Evolutionary conservation across 2,113 vertebrate species (phyloP), one percentile per base, ranked within the genome.

Genomic region (Prionailurus viverrinus): DNA sequence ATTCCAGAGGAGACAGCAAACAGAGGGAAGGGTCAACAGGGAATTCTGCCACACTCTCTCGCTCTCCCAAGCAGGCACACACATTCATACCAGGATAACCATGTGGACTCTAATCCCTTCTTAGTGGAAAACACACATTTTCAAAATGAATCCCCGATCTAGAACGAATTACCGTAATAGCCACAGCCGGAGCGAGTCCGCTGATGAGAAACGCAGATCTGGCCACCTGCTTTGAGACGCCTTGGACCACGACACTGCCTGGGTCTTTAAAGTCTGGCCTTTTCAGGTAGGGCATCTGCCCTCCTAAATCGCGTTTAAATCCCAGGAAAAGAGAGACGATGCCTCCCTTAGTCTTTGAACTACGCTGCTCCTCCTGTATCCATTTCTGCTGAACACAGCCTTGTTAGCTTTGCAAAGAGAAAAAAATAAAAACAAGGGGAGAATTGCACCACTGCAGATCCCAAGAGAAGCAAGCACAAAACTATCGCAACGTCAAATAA

Each of bases 121-220:
- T 98, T 99, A 99, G 97, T 97, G 90, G 97, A 98, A 98, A 98
- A 99, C 97, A 97, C 98, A 98, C 98, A 99, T 98, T 99, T 99
- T 97, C 98, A 98, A 99, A 99, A 98, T 98, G 98, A 99, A 99
- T 98, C 98, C 98, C 98, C 96, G 45, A 89, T 97, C 98, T 97
- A 93, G 97, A 98, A 98, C 90, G 96, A 99, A 98, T 99, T 98
- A 98, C 98, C 97, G 95, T 98, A 98, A 98, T 97, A 98, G 96
- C 97, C 69, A 92, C 98, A 98, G 98, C 98, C 87, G 94, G 92
- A 61, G 0, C 16, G 86, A 65, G 69, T 96, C 98, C 94, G 33
- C 97, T 95, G 96, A 98, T 97, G 98, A 97, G 96, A 92, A 96
- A 66, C 36, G 97, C 95, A 6, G 91, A 97, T 97, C 97, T 98